These are phyloP conservation scores for Fopius arisanus DNA, from an alignment of 1,140 invertebrate species.

Conservation along the genomic window DNA sequence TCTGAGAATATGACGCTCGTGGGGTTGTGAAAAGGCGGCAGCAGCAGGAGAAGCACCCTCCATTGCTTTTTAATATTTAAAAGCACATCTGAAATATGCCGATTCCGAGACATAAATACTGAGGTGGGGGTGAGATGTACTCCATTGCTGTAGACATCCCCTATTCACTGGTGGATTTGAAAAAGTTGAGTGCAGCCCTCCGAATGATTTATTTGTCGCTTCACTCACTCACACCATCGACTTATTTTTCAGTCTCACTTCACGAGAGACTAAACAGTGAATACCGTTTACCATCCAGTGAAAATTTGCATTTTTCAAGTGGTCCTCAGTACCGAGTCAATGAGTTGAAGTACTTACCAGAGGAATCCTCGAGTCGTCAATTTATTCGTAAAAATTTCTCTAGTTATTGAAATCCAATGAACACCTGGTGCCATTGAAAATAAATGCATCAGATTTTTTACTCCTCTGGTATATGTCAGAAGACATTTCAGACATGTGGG, in stretches of 20 bases:
- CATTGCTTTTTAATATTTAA: constrained; percentile 55
- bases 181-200: constrained; percentile 29
- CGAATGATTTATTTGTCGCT: constrained; percentile 51
- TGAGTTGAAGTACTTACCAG: background rate
- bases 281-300: constrained; percentile 38
- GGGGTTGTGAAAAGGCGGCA: background rate
- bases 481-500: constrained; percentile 3
- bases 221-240: constrained; percentile 14
- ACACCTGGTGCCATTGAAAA: constrained; percentile 26
- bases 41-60: constrained; percentile 33
- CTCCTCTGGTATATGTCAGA: background rate
- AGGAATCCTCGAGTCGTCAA: constrained; percentile 13
- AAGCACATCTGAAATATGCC: constrained; percentile 61
- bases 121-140: constrained; percentile 32
- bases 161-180: background rate
- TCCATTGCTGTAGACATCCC: background rate
- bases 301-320: constrained; percentile 42
- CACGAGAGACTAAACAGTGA: constrained; percentile 37
- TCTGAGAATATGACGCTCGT: constrained; percentile 1
- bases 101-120: constrained; percentile 60
- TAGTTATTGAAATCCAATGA: no score
- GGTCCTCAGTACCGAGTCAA: background rate
- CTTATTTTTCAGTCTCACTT: background rate
- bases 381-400: no score
- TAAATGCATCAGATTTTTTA: constrained; percentile 36